Evolutionary conservation across 2,888 invertebrate genomes (phyloP).

Genomic region (Campoletis raptor): DNA sequence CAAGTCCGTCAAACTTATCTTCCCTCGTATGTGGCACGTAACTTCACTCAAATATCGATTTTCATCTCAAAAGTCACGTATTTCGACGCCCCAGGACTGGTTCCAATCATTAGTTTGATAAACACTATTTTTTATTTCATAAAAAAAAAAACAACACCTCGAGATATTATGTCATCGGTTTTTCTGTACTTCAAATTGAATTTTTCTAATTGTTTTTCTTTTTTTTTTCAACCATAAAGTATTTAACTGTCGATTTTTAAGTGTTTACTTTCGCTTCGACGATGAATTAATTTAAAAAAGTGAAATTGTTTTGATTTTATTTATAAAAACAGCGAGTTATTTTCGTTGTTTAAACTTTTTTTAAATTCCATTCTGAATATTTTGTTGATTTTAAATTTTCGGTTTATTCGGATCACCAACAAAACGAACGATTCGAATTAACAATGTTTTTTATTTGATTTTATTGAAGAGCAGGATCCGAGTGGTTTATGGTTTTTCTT

Average conservation of each 20-base stretch:
- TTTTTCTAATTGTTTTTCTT: not conserved
- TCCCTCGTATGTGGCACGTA: not conserved
- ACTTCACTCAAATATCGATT: not conserved
- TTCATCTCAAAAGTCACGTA: not conserved
- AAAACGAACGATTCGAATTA: not conserved
- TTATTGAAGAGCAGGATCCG: not conserved
- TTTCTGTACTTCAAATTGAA: not conserved
- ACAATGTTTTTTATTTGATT: not conserved
- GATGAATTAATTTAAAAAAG: not conserved
- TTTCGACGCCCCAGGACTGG: not conserved
- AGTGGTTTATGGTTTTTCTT: not conserved
- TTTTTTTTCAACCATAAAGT: not conserved
- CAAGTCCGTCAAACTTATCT: constrained; percentile 15
- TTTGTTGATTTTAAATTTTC: not conserved
- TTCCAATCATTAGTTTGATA: not conserved
- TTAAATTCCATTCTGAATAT: not conserved
- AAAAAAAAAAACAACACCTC: not conserved
- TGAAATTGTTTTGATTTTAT: not conserved
- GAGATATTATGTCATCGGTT: not conserved
- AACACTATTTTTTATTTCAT: not conserved
- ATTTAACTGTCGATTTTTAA: not conserved
- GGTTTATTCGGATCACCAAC: not conserved
- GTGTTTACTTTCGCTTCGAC: not conserved
- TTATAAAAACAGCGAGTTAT: not conserved
- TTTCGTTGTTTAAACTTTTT: not conserved